Evolutionary conservation across 2,888 invertebrate species (phyloP).

Genomic region (Monoplex corrugatus): DNA sequence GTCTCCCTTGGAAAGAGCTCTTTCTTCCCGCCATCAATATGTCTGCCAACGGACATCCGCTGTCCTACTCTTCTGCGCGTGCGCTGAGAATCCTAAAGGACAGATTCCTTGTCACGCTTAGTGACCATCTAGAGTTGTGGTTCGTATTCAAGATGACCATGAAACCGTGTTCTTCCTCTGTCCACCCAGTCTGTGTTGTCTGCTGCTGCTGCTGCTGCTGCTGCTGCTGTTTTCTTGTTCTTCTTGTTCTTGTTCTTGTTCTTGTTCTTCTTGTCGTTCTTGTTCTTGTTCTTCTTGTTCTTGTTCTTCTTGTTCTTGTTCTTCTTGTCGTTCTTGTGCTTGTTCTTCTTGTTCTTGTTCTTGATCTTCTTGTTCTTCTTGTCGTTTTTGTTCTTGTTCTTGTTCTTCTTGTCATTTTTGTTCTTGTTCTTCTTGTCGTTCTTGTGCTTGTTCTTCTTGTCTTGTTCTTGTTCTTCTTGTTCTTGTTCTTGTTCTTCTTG

Average conservation of each 20-base stretch:
- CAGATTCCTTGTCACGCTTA: background rate
- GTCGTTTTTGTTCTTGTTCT: too few species aligned
- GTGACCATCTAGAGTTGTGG: conserved; percentile 50
- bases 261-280: background rate
- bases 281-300: background rate
- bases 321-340: background rate
- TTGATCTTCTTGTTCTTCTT: background rate
- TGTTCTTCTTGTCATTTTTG: too few species aligned
- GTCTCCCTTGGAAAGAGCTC: conserved; percentile 89
- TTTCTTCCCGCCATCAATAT: conserved; percentile 90
- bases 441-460: too few species aligned
- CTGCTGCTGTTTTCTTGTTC: too few species aligned
- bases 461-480: too few species aligned
- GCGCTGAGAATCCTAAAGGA: conserved; percentile 53
- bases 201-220: too few species aligned
- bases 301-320: background rate
- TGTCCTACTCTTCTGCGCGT: conserved; percentile 65
- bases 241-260: too few species aligned
- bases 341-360: background rate
- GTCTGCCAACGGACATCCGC: conserved; percentile 87
- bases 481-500: too few species aligned
- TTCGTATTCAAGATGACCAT: too few species aligned
- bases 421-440: too few species aligned
- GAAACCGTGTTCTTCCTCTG: too few species aligned
- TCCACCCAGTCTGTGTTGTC: too few species aligned